phyloP scores from a whole-genome alignment of 1,140 invertebrate species.

The Campoletis sonorensis region DNA sequence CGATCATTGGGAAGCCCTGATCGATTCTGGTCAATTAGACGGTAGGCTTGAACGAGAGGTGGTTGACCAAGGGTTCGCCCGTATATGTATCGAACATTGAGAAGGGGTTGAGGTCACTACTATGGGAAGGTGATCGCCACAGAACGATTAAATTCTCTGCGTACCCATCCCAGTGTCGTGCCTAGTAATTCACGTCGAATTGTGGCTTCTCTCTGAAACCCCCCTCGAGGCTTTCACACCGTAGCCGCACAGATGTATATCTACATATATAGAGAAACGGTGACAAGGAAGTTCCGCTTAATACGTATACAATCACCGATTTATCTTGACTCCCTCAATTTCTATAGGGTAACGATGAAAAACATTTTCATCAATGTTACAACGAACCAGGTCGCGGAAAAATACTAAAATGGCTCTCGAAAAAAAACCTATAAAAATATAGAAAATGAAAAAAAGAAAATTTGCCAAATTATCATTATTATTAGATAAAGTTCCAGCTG shows the following conservation, averaged over 20 bases:
- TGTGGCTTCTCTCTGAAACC: conserved; percentile 26
- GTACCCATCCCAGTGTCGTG: neutral
- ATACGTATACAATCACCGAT: conserved; percentile 25
- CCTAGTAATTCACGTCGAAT: conserved; percentile 34
- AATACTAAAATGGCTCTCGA: too few species aligned
- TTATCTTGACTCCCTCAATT: neutral
- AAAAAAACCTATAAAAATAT: neutral
- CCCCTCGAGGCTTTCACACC: neutral
- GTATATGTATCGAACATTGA: conserved; percentile 12
- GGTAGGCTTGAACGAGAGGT: conserved; percentile 7
- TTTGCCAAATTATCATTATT: too few species aligned
- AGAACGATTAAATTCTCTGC: conserved; percentile 47
- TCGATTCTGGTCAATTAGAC: conserved; percentile 47
- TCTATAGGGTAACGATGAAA: conserved; percentile 3
- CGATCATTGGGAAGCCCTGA: conserved; percentile 40
- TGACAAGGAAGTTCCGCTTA: neutral
- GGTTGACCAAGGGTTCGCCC: conserved; percentile 31
- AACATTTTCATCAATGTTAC: neutral
- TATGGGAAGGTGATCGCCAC: conserved; percentile 8
- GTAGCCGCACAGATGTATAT: neutral
- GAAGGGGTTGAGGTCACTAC: neutral
- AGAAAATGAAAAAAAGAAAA: neutral
- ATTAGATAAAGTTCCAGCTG: too few species aligned
- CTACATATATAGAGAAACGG: neutral
- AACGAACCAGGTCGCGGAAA: neutral